phyloP scores from a whole-genome alignment of 2,797 vertebrate species.

The Dendrocincla fuliginosa region DNA sequence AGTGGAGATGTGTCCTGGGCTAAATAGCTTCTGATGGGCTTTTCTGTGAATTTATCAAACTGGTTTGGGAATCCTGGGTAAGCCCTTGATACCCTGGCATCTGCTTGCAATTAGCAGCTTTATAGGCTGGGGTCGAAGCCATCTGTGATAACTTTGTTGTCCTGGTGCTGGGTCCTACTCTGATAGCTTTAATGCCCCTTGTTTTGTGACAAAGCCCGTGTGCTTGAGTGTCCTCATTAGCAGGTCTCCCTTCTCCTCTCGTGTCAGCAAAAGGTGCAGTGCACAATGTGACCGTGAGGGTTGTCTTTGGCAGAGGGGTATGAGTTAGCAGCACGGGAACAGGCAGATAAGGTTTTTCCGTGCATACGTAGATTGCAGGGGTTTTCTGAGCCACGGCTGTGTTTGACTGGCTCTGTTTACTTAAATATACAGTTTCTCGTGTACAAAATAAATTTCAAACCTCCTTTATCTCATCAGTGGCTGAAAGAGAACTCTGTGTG shows the following conservation, averaged over 20 bases:
- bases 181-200: neutral
- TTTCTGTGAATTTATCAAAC: neutral
- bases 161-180: neutral
- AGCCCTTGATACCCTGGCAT: neutral
- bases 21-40: neutral
- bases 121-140: neutral
- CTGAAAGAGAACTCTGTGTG: neutral
- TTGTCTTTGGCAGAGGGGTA: neutral
- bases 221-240: neutral
- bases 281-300: neutral
- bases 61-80: neutral
- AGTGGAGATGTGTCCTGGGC: neutral
- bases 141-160: neutral
- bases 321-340: neutral
- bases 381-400: neutral
- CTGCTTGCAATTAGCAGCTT: neutral
- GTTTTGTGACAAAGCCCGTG: neutral
- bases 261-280: neutral
- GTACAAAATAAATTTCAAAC: neutral
- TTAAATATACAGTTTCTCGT: neutral
- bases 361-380: neutral
- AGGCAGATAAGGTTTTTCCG: constrained; percentile 18
- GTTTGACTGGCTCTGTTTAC: constrained; percentile 1
- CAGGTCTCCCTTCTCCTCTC: neutral
- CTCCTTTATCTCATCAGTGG: neutral